These are phyloP conservation scores for Lutjanus argentimaculatus DNA, from an alignment of 2,797 vertebrate species.

Conservation along the genomic window DNA sequence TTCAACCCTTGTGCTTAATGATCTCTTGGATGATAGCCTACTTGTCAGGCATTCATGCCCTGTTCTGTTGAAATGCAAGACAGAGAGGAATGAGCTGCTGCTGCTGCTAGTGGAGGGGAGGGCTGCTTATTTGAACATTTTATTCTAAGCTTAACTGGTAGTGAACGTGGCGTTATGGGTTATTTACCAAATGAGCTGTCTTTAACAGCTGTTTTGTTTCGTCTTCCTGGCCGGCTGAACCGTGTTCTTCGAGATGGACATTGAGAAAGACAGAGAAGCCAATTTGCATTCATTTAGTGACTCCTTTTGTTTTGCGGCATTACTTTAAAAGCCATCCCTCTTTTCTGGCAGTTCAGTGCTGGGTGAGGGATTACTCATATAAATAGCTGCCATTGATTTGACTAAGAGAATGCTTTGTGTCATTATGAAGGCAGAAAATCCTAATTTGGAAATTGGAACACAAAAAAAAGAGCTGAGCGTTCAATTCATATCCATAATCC, in stretches of 20 bases:
- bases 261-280: slow-evolving; percentile 73
- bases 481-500: slow-evolving; percentile 88
- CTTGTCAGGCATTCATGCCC: slow-evolving; percentile 87
- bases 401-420: slow-evolving; percentile 86
- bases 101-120: slow-evolving; percentile 35
- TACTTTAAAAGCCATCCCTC: slow-evolving; percentile 83
- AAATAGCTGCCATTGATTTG: slow-evolving; percentile 90
- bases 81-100: slow-evolving; percentile 71
- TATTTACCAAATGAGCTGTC: slow-evolving; percentile 73
- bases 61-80: slow-evolving; percentile 81
- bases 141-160: slow-evolving; percentile 73
- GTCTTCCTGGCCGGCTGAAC: slow-evolving; percentile 47
- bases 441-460: slow-evolving; percentile 90
- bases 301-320: slow-evolving; percentile 81
- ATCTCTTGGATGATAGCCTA: slow-evolving; percentile 91
- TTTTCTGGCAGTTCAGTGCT: slow-evolving; percentile 82
- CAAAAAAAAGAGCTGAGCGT: slow-evolving; percentile 81
- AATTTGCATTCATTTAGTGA: slow-evolving; percentile 80
- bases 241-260: slow-evolving; percentile 67
- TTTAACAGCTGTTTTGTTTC: slow-evolving; percentile 66
- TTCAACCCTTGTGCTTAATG: slow-evolving; percentile 91
- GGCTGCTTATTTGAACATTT: slow-evolving; percentile 71
- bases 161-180: slow-evolving; percentile 61
- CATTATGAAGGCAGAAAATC: slow-evolving; percentile 89
- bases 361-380: slow-evolving; percentile 87